These are phyloP conservation scores for Sebastes oblongus DNA, from an alignment of 2,797 vertebrate genomes.

Conservation along the genomic window DNA sequence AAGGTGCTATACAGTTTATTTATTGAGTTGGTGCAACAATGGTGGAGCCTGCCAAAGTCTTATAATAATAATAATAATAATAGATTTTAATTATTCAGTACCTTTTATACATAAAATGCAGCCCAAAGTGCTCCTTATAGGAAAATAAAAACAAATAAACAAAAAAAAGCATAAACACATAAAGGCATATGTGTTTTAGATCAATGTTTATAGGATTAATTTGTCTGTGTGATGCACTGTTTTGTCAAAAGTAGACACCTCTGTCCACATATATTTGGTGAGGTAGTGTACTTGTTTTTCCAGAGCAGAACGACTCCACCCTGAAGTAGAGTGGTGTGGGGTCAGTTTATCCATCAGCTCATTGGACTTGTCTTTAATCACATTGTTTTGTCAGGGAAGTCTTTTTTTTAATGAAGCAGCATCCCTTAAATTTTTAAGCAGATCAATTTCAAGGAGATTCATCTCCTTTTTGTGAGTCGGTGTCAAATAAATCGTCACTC, in stretches of 20 bases:
- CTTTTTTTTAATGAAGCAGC: background rate
- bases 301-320: background rate
- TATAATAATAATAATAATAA: too few relatives aligned
- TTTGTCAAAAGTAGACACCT: too few relatives aligned
- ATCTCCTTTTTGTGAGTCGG: background rate
- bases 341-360: background rate
- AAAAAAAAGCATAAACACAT: too few relatives aligned
- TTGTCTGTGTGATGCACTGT: too few relatives aligned
- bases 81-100: accelerated
- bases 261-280: too few relatives aligned
- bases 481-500: background rate
- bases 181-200: too few relatives aligned
- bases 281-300: background rate
- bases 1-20: background rate
- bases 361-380: background rate
- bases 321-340: background rate
- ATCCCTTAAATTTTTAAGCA: too few relatives aligned
- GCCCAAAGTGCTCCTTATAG: too few relatives aligned
- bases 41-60: too few relatives aligned
- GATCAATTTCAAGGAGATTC: background rate
- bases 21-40: background rate
- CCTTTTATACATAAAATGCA: too few relatives aligned
- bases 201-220: too few relatives aligned
- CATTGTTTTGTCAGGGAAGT: background rate
- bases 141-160: too few relatives aligned